Evolutionary conservation across 2,113 vertebrate genomes (phyloP), one percentile per base, ranked within the genome.

Genomic region (Scomber scombrus): DNA sequence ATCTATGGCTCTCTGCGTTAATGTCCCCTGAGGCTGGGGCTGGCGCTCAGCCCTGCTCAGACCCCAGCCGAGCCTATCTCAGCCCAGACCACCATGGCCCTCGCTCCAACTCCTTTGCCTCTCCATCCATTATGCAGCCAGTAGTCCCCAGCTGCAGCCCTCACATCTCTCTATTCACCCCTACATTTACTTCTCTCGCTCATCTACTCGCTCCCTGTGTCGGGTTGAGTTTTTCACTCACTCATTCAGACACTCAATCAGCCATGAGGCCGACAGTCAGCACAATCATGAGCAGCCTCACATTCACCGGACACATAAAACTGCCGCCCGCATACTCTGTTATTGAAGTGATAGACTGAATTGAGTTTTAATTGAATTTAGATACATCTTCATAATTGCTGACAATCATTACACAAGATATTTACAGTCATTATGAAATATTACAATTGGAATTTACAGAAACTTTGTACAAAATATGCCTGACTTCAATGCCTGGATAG

Each of bases 341-440:
- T 96, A 96, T 96, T 96, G 96, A 95, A 95, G 95, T 95, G 95
- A 95, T 91, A 96, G 96, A 95, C 95, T 96, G 95, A 95, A 96
- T 96, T 95, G 93, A 93, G 96, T 96, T 96, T 97, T 96, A 96
- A 94, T 96, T 97, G 93, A 94, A 95, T 95, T 96, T 96, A 97
- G 94, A 97, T 97, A 97, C 96, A 97, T 97, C 96, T 97, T 94
- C 95, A 95, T 96, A 97, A 95, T 96, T 96, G 96, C 92, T 96
- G 97, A 97, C 96, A 98, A 96, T 97, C 96, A 97, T 95, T 97
- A 95, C 98, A 98, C 96, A 98, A 95, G 93, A 95, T 94, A 96
- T 98, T 97, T 98, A 97, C 97, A 99, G 92, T 96, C 96, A 95
- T 96, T 96, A 95, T 96, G 95, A 96, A 97, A 97, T 95, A 95